Evolutionary conservation across 2,888 invertebrate species (phyloP).

Genomic region (Heliconius charithonia): DNA sequence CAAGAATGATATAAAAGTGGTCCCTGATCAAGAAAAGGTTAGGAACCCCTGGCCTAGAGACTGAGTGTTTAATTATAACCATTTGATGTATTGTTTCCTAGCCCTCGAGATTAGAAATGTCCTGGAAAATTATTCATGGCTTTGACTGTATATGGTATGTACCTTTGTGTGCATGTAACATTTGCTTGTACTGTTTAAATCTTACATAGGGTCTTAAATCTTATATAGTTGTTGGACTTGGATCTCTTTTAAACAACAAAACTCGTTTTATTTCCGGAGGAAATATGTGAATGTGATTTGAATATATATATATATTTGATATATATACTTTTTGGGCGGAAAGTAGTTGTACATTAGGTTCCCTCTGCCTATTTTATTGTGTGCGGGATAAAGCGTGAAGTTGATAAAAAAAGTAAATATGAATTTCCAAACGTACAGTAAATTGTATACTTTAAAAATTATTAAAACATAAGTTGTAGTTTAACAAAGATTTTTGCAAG

Average conservation of each 20-base stretch:
- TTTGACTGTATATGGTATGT: neutral
- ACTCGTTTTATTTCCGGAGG: neutral
- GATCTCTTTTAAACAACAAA: neutral
- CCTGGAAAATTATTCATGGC: neutral
- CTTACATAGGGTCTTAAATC: neutral
- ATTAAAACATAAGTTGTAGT: too few relatives aligned
- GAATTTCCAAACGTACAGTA: too few relatives aligned
- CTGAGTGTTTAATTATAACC: slow-evolving; percentile 9
- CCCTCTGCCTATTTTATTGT: too few relatives aligned
- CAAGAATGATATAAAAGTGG: too few relatives aligned
- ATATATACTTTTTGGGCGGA: neutral
- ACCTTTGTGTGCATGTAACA: neutral
- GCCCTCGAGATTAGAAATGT: slow-evolving; percentile 18
- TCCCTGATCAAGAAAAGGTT: too few relatives aligned
- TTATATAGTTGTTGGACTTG: neutral
- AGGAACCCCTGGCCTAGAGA: too few relatives aligned
- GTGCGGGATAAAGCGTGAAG: too few relatives aligned
- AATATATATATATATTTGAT: neutral
- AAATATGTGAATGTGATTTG: neutral
- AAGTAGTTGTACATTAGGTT: too few relatives aligned
- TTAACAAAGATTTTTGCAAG: too few relatives aligned
- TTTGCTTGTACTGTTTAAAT: neutral
- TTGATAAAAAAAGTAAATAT: too few relatives aligned
- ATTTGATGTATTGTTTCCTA: slow-evolving; percentile 9
- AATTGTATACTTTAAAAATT: too few relatives aligned